Conservation (phyloP, 2,113 vertebrate genomes). For the Octodon degus region DNA sequence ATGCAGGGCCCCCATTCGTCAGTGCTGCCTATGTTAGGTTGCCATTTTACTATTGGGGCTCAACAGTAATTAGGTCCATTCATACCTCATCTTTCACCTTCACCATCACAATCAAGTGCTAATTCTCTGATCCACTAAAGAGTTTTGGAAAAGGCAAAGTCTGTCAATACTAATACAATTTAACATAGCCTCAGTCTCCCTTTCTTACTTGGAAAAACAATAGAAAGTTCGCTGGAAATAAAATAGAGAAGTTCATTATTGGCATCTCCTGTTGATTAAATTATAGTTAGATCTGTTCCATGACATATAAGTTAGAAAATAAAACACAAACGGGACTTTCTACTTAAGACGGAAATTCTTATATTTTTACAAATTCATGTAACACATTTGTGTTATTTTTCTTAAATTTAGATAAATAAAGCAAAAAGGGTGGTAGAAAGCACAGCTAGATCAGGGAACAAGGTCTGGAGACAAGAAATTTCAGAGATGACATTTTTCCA, state of each 20-base stretch:
- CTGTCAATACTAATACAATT: not conserved
- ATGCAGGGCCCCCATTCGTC: not conserved
- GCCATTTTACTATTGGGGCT: not conserved
- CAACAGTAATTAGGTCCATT: not conserved
- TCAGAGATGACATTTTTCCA: too few species aligned
- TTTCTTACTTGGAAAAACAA: not conserved
- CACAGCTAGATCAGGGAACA: too few species aligned
- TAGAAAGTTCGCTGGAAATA: not conserved
- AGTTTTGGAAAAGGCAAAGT: not conserved
- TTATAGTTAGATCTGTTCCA: not conserved
- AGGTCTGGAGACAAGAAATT: too few species aligned
- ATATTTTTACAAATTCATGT: not conserved
- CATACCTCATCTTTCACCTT: not conserved
- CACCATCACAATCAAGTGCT: not conserved
- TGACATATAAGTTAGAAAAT: not conserved
- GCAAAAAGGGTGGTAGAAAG: too few species aligned
- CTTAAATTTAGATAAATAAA: not conserved
- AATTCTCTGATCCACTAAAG: not conserved
- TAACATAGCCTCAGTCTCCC: not conserved
- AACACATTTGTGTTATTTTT: not conserved
- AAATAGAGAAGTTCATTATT: slow-evolving; percentile 5
- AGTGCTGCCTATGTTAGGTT: not conserved
- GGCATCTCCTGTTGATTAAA: not conserved
- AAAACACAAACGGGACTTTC: not conserved
- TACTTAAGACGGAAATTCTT: not conserved